Percentiles rank a stretch among this genome's conserved stretches.
Conservation (phyloP, 2,888 invertebrate genomes). For the Catocala fraxini region DNA sequence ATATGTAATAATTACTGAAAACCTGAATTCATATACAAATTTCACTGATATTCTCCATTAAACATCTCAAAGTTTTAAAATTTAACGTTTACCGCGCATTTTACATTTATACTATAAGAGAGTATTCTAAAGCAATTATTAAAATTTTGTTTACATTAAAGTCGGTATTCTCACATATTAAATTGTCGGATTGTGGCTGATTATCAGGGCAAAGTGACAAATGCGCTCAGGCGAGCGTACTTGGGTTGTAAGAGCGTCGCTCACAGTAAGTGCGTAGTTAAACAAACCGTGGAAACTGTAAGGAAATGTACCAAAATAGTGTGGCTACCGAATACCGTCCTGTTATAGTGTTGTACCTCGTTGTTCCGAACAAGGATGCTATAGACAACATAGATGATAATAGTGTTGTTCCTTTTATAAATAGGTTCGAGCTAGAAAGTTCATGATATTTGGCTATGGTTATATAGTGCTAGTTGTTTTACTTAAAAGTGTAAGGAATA, state of each 20-base stretch:
- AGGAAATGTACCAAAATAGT: slow-evolving; percentile 43
- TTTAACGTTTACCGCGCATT: not conserved
- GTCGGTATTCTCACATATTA: slow-evolving; percentile 32
- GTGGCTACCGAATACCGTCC: slow-evolving; percentile 49
- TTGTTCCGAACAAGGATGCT: slow-evolving; percentile 47
- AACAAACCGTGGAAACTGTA: slow-evolving; percentile 39
- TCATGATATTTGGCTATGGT: slow-evolving; percentile 42
- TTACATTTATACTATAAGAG: not conserved
- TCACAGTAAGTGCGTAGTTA: slow-evolving; percentile 86
- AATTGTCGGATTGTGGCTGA: slow-evolving; percentile 58
- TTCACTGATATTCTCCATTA: too few species aligned
- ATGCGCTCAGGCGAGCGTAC: slow-evolving; percentile 85
- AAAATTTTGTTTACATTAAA: not conserved
- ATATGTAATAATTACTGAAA: too few species aligned
- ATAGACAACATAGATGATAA: slow-evolving; percentile 50
- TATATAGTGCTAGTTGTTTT: slow-evolving; percentile 47
- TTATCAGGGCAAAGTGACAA: slow-evolving; percentile 86
- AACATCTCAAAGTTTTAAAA: too few species aligned
- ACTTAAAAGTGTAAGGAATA: slow-evolving; percentile 20
- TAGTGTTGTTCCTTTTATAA: slow-evolving; percentile 34
- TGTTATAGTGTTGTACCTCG: slow-evolving; percentile 45
- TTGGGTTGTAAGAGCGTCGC: slow-evolving; percentile 87
- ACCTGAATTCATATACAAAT: too few species aligned
- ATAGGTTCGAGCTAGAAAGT: slow-evolving; percentile 47
- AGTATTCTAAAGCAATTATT: slow-evolving; percentile 36